Base-by-base conservation (phyloP, 2,113 vertebrate genomes). In the Sylvilagus bachmani region DNA sequence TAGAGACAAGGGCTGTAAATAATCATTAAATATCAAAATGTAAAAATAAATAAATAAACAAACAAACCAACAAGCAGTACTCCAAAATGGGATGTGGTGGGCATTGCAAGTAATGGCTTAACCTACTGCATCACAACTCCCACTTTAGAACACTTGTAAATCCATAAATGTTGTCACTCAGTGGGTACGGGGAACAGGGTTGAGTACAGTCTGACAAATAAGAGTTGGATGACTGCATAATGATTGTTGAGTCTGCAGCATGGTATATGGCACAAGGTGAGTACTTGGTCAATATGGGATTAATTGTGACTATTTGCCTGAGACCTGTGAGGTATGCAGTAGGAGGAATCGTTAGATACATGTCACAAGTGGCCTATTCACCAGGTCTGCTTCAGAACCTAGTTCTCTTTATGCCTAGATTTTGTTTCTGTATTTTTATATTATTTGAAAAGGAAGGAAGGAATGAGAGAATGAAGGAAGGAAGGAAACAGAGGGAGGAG, bases 401-500 rank as follows among this genome's bases (percentile, higher is more conserved):
- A 29, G 12, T 5, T 93, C 14, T 84, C 61, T 22, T 75, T n/a
- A 61, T 53, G 91, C 24, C 49, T 85, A 21, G 74, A n/a, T 38
- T 64, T 86, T 90, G 14, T 74, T 24, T 53, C 38, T 87, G 29
- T 78, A 22, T 31, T 49, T 53, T 31, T 24, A 73, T 29, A 24
- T 22, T n/a, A 38, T 29, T 11, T 55, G 70, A 53, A 7, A 58
- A 74, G 7, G 12, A 44, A 1, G 0, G 3, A 21, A 16, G 9
- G 24, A 66, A 7, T 36, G 1, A 19, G 6, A 55, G 14, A 7
- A 16, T 10, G 3, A 3, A 25, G 36, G 24, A 16, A 51, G 31
- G 17, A 4, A 6, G 10, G 13, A 3, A 31, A 6, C 6, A 6
- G 12, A 25, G 9, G 3, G 4, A 27, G 0, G 19, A 10, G 29